These are phyloP conservation scores for Hirtodrosophila duncani DNA, from an alignment of 2,888 invertebrate species.

Conservation along the genomic window DNA sequence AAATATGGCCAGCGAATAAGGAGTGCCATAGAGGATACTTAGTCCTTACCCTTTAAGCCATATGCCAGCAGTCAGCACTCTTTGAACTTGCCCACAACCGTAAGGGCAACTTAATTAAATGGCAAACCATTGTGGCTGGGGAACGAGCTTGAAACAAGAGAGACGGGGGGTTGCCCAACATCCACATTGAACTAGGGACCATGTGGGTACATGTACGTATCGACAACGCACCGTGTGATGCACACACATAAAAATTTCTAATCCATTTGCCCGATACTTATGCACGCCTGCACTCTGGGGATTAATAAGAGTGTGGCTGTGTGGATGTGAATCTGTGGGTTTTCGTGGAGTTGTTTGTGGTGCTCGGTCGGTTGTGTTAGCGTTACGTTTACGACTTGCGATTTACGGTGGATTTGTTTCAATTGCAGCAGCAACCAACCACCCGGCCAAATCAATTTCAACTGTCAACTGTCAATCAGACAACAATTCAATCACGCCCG, in stretches of 20 bases:
- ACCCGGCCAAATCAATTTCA: conserved; percentile 68
- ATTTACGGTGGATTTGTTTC: conserved; percentile 28
- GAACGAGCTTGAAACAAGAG: too few relatives aligned
- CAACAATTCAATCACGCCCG: conserved; percentile 72
- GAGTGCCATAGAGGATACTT: background rate
- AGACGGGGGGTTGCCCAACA: conserved; percentile 11
- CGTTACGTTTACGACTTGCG: background rate
- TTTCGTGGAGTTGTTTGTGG: conserved; percentile 20
- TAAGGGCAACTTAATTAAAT: conserved; percentile 55
- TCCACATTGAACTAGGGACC: too few relatives aligned
- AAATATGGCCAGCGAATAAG: conserved; percentile 36
- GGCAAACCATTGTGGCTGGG: conserved; percentile 25
- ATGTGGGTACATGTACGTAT: too few relatives aligned
- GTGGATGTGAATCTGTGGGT: too few relatives aligned
- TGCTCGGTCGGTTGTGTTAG: background rate
- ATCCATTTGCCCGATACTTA: conserved; percentile 72
- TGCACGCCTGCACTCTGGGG: conserved; percentile 69
- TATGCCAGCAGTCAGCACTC: conserved; percentile 41
- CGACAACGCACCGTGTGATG: conserved; percentile 3
- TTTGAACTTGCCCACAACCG: background rate
- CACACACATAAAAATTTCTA: conserved; percentile 60
- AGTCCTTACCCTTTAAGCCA: too few relatives aligned
- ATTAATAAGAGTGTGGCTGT: conserved; percentile 54
- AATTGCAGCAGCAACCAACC: conserved; percentile 27
- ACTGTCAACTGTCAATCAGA: conserved; percentile 76